Conservation (phyloP, 2,888 invertebrate species). For the Lucinisca nassula region DNA sequence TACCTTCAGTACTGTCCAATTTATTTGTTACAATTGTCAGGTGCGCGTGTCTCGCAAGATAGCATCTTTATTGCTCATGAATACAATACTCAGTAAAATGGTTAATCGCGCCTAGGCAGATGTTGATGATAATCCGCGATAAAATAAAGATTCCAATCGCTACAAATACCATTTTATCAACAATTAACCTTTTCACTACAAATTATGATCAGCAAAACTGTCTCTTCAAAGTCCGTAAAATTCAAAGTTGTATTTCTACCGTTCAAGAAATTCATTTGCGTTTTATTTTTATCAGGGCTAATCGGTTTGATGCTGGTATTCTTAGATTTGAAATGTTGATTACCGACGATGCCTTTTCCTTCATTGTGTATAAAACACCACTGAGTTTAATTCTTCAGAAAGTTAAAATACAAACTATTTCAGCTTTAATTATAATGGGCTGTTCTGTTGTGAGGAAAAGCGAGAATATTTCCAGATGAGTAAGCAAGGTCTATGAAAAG, state of each 20-base stretch:
- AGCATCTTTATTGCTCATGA: slow-evolving; percentile 66
- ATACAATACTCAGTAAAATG: slow-evolving; percentile 46
- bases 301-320: background rate
- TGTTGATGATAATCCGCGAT: slow-evolving; percentile 65
- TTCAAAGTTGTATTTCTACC: background rate
- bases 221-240: background rate
- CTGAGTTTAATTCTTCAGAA: too few species aligned
- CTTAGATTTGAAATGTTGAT: background rate
- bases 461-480: too few species aligned
- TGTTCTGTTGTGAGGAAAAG: too few species aligned
- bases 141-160: slow-evolving; percentile 51
- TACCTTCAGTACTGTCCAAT: slow-evolving; percentile 42
- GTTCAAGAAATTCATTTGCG: background rate
- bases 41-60: slow-evolving; percentile 67
- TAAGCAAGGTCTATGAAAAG: too few species aligned
- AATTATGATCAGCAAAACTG: background rate
- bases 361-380: too few species aligned
- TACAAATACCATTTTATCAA: slow-evolving; percentile 49
- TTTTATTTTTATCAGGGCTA: background rate
- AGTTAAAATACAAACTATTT: too few species aligned
- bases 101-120: slow-evolving; percentile 59
- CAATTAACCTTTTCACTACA: slow-evolving; percentile 24
- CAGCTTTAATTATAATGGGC: too few species aligned
- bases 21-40: slow-evolving; percentile 45
- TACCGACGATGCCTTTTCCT: too few species aligned